A percentile compares a stretch with the other conserved stretches of the same genome.
phyloP scores from a whole-genome alignment of 2,797 vertebrate species.

The Spondyliosoma cantharus region DNA sequence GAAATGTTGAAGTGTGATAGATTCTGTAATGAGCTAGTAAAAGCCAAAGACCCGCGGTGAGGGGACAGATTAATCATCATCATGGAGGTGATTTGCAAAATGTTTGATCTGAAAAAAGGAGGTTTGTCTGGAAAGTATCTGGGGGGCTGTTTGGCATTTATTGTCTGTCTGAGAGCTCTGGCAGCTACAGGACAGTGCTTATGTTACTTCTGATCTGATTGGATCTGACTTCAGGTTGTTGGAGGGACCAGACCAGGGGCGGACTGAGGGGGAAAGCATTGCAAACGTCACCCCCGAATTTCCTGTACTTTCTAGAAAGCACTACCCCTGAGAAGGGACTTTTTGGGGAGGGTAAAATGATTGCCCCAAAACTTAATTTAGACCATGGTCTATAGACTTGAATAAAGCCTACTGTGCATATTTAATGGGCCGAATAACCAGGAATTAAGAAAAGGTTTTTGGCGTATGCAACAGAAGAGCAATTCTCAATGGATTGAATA shows the following conservation, averaged over 20 bases:
- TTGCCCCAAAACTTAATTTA: no score
- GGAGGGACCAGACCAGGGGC: slow-evolving; percentile 8
- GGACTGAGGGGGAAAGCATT: no score
- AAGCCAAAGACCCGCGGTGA: slow-evolving; percentile 4
- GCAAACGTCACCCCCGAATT: no score
- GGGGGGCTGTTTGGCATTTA: neutral
- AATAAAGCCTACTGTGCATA: no score
- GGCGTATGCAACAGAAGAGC: no score
- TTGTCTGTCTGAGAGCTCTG: neutral
- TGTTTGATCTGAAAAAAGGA: neutral
- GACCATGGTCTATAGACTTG: no score
- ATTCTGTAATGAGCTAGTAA: slow-evolving; percentile 32
- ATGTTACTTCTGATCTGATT: neutral
- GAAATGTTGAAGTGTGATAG: slow-evolving; percentile 29
- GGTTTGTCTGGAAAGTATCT: neutral
- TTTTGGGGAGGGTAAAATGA: no score
- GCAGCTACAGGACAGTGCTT: neutral
- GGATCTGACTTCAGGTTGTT: neutral
- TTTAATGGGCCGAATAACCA: no score
- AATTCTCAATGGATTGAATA: no score
- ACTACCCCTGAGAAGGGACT: no score
- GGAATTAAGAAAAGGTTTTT: no score
- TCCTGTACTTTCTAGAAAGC: no score
- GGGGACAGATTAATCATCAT: slow-evolving; percentile 14
- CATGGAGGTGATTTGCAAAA: neutral